Base-by-base conservation (phyloP, 2,888 invertebrate species). In the Leucozona laternaria region DNA sequence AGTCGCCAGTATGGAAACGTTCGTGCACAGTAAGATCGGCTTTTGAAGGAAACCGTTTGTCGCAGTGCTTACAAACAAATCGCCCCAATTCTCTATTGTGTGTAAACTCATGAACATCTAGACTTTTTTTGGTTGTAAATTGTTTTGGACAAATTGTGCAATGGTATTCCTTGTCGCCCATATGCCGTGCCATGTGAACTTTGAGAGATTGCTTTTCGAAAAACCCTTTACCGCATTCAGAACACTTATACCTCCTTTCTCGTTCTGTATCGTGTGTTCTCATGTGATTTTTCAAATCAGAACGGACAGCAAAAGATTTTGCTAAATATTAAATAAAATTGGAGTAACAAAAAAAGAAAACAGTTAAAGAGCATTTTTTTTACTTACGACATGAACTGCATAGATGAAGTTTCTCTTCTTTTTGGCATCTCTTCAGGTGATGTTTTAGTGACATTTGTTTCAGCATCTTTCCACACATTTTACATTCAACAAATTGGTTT, bases 1-100 rank as follows among this genome's bases (percentile, higher is more conserved):
- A 88, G 40, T 85, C 85, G 13, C 88, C 88, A 3, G 88, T 88
- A n/a, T 88, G 88, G 22, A 88, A 88, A n/a, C 88, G 85, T 64
- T 79, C 80, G 20, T 88, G 88, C 1, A 88, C 88, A n/a, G 25
- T 75, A 10, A 88, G 50, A 13, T 88, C 88, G n/a, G 80, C 62
- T 8, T 71, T 88, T 11, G 88, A 80, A n/a, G 85, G 50, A 31
- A 88, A 88, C 40, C 71, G 17, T 62, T 88, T 88, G 8, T 11
- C 34, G 13, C 88, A 88, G 25, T 78, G 60, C 10, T 72, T 81
- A 50, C 88, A 88, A 31, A 75, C 15, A 25, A 80, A 88, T 8
- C 78, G 43, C 5, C 88, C 88, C 13, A 37, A 60, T 25, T 85
- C 50, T 22, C 88, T 72, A 15, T 88, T 85, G 40, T 88, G 88